Evolutionary conservation across 64 coral and sea anemone species (phyloP).

Genomic region (Stylophora pistillata): DNA sequence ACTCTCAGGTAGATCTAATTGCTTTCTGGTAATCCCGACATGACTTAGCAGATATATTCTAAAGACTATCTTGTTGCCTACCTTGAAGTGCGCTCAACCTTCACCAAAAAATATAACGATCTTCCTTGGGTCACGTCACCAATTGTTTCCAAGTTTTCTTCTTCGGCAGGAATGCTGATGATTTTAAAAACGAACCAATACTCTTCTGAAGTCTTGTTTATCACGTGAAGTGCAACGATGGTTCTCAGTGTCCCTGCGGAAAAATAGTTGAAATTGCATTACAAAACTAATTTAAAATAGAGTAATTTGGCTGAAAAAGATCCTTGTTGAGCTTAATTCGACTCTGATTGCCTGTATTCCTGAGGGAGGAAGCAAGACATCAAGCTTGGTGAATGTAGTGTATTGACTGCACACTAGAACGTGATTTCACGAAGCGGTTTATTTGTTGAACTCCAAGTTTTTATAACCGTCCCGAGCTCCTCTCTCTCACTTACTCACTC

Average conservation of each 20-base stretch:
- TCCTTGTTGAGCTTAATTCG: constrained; percentile 18
- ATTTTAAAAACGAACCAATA: constrained; percentile 27
- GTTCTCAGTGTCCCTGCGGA: background rate
- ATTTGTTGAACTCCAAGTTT: too few relatives aligned
- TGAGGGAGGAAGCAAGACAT: background rate
- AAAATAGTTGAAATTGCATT: background rate
- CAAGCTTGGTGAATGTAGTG: constrained; percentile 24
- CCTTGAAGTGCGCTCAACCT: constrained; percentile 6
- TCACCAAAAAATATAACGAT: constrained; percentile 28
- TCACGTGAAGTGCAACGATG: constrained; percentile 25
- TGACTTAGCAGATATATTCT: background rate
- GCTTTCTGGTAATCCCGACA: background rate
- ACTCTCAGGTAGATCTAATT: background rate
- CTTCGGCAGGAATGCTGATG: constrained; percentile 18
- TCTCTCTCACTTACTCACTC: too few relatives aligned
- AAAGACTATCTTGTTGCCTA: constrained; percentile 4
- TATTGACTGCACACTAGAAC: too few relatives aligned
- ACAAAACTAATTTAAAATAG: constrained; percentile 8
- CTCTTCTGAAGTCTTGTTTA: constrained; percentile 30
- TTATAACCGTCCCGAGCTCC: too few relatives aligned
- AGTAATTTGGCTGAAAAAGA: constrained; percentile 1
- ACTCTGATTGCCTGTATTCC: too few relatives aligned
- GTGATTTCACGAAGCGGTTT: too few relatives aligned
- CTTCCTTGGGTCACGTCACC: constrained; percentile 9
- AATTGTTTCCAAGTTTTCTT: constrained; percentile 26